Conservation (phyloP, 1,140 invertebrate genomes). For the Phortica variegata region DNA sequence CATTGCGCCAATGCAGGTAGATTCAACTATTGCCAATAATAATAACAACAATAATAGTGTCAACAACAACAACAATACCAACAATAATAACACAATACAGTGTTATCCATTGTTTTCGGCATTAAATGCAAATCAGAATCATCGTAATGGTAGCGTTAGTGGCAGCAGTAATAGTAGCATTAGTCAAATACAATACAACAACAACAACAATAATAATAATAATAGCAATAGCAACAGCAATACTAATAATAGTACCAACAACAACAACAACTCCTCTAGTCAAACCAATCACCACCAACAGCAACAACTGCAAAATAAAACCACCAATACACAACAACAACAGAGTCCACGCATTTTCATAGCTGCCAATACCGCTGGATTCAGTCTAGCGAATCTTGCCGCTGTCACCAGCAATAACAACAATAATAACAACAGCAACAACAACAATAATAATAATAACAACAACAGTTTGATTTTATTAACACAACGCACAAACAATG, state of each 20-base stretch:
- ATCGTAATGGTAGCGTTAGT: not conserved
- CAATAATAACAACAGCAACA: constrained; percentile 6
- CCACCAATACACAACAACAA: constrained; percentile 5
- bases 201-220: constrained; percentile 1
- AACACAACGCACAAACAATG: no score
- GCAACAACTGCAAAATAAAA: not conserved
- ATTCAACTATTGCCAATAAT: constrained; percentile 29
- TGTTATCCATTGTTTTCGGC: not conserved
- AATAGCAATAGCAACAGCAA: constrained; percentile 8
- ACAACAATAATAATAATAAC: constrained; percentile 20
- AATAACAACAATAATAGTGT: constrained; percentile 8
- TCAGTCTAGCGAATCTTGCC: no score
- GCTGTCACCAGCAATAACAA: not conserved
- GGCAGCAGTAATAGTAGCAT: not conserved
- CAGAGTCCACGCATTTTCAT: not conserved
- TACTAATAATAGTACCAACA: constrained; percentile 1
- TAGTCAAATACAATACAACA: not conserved
- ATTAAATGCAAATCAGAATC: not conserved
- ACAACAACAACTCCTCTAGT: no score
- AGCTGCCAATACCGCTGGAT: constrained; percentile 9
- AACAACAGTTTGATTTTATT: no score
- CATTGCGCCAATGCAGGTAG: constrained; percentile 78
- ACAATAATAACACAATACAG: constrained; percentile 17
- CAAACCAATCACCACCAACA: not conserved
- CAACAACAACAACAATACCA: constrained; percentile 17